Conservation (phyloP, 2,888 invertebrate genomes). For the Pteria penguin region DNA sequence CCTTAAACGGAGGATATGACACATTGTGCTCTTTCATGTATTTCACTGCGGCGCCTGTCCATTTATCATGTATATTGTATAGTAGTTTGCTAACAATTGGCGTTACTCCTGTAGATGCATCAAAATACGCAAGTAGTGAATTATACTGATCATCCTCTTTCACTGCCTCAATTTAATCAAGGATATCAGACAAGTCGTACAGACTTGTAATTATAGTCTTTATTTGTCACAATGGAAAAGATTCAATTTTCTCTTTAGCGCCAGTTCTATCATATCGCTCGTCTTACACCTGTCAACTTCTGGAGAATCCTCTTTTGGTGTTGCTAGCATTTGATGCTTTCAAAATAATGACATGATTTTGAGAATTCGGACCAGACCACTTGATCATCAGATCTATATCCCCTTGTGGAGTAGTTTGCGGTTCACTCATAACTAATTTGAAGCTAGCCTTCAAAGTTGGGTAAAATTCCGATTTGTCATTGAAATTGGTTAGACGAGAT, state of each 20-base stretch:
- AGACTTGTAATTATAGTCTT: conserved; percentile 36
- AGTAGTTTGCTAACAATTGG: neutral
- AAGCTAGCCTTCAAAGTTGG: conserved; percentile 38
- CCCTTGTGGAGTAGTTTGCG: conserved; percentile 14
- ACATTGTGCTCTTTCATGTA: neutral
- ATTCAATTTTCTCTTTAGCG: conserved; percentile 32
- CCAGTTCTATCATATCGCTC: conserved; percentile 38
- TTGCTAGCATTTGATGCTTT: conserved; percentile 34
- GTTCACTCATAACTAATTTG: conserved; percentile 28
- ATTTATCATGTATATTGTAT: neutral
- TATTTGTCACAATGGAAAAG: conserved; percentile 41
- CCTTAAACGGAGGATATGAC: conserved; percentile 5
- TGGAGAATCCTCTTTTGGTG: conserved; percentile 23
- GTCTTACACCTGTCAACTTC: conserved; percentile 37
- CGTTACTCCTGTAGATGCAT: neutral
- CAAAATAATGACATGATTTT: conserved; percentile 29
- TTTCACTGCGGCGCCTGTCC: neutral
- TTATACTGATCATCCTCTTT: conserved; percentile 10
- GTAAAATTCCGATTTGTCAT: conserved; percentile 39
- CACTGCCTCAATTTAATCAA: conserved; percentile 42
- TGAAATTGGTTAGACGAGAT: conserved; percentile 38
- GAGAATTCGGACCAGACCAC: conserved; percentile 35
- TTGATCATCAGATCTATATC: conserved; percentile 39
- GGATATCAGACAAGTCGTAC: conserved; percentile 42
- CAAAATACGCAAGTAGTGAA: neutral